Conservation (phyloP, 2,113 vertebrate genomes). For the Phrynosoma blainvillii region DNA sequence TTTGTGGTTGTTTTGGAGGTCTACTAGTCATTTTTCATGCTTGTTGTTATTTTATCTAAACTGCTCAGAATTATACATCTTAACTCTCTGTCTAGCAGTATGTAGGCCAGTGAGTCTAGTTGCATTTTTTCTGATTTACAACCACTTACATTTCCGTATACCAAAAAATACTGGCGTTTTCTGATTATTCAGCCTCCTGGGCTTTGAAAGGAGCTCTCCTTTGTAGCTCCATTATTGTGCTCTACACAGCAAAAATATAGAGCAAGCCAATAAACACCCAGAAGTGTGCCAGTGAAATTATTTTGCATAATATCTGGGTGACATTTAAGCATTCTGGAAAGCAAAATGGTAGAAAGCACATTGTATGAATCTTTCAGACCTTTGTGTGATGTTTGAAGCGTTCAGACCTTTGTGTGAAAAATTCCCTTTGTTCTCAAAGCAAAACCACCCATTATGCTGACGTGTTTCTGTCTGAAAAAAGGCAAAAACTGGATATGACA, state of each 20-base stretch:
- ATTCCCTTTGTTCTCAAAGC: background rate
- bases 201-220: constrained; percentile 3
- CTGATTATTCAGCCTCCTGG: background rate
- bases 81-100: background rate
- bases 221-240: background rate
- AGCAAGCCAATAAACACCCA: background rate
- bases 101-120: constrained; percentile 3
- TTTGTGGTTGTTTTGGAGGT: background rate
- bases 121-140: background rate
- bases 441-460: background rate
- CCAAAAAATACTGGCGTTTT: background rate
- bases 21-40: too few relatives aligned
- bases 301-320: background rate
- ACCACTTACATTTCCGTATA: background rate
- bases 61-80: constrained; percentile 2
- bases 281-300: background rate
- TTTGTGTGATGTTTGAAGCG: background rate
- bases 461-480: background rate
- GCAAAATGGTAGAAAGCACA: background rate
- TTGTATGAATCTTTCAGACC: background rate
- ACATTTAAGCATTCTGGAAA: fast-evolving
- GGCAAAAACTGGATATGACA: background rate
- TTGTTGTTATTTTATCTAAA: background rate
- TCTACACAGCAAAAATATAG: background rate
- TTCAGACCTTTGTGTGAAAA: background rate